phyloP scores from a whole-genome alignment of 2,888 invertebrate species.

The Pelosia muscerda region DNA sequence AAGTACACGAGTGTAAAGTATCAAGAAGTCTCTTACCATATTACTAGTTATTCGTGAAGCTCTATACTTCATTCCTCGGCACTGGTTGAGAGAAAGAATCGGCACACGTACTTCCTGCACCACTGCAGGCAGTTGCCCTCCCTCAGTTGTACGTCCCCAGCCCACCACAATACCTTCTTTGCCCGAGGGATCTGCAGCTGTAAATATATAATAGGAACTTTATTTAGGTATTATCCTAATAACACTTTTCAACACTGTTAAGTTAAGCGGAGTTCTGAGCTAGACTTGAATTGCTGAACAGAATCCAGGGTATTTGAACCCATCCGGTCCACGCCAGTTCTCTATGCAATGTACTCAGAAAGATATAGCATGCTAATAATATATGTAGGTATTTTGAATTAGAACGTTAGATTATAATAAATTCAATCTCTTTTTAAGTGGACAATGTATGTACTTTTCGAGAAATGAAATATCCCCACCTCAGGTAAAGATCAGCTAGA shows the following conservation, averaged over 20 bases:
- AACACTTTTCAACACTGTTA: too few relatives aligned
- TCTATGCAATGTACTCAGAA: too few relatives aligned
- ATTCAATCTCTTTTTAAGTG: too few relatives aligned
- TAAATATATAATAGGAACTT: slow-evolving; percentile 27
- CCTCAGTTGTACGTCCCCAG: slow-evolving; percentile 95
- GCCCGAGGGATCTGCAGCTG: slow-evolving; percentile 89
- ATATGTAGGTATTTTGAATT: too few relatives aligned
- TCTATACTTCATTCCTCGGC: slow-evolving; percentile 93
- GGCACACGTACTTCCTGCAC: slow-evolving; percentile 95
- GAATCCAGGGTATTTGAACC: too few relatives aligned
- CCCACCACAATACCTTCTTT: slow-evolving; percentile 93
- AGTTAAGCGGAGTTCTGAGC: too few relatives aligned
- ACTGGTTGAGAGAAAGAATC: slow-evolving; percentile 92
- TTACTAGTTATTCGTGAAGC: slow-evolving; percentile 93
- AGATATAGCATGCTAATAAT: too few relatives aligned
- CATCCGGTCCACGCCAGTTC: too few relatives aligned
- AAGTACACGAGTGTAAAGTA: not conserved
- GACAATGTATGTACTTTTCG: too few relatives aligned
- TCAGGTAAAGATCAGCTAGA: not conserved
- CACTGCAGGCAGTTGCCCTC: slow-evolving; percentile 91
- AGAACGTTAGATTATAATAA: too few relatives aligned
- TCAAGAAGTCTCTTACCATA: slow-evolving; percentile 84
- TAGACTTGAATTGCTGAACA: too few relatives aligned
- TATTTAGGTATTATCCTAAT: not conserved
- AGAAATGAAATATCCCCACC: too few relatives aligned